Evolutionary conservation across 1,140 invertebrate species (phyloP).

Genomic region (Diorhabda elongata): DNA sequence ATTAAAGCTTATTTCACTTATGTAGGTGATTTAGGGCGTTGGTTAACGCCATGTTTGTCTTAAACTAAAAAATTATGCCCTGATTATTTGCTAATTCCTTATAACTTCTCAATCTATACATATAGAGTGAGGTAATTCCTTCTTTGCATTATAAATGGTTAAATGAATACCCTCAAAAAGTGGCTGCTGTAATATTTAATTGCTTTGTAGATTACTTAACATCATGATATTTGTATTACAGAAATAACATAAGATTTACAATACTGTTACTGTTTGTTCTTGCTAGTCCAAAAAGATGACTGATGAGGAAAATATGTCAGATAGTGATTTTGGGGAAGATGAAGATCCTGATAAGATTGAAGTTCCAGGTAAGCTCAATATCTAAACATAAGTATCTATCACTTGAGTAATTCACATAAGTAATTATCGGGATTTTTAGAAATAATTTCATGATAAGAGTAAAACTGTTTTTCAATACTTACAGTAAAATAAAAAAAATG

Average conservation of each 20-base stretch:
- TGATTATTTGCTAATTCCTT: slow-evolving; percentile 21
- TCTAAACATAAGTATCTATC: neutral
- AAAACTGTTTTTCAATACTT: too few species aligned
- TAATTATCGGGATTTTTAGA: too few species aligned
- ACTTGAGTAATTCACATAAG: neutral
- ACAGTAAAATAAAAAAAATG: too few species aligned
- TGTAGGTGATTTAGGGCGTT: slow-evolving; percentile 38
- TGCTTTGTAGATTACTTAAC: slow-evolving; percentile 17
- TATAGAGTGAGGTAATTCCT: neutral
- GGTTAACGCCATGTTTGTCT: slow-evolving; percentile 44
- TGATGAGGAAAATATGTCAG: slow-evolving; percentile 63
- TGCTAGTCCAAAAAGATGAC: slow-evolving; percentile 40
- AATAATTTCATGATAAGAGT: too few species aligned
- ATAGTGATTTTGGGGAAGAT: slow-evolving; percentile 80
- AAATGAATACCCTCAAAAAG: too few species aligned
- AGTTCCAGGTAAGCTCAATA: slow-evolving; percentile 66
- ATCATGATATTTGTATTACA: slow-evolving; percentile 18
- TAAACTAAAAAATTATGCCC: slow-evolving; percentile 31
- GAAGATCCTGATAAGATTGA: slow-evolving; percentile 87
- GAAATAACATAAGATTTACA: slow-evolving; percentile 19
- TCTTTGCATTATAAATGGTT: too few species aligned
- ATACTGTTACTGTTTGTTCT: slow-evolving; percentile 26
- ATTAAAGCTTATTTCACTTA: slow-evolving; percentile 22
- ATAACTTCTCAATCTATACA: slow-evolving; percentile 17
- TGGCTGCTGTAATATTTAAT: neutral